Conservation (phyloP, 2,888 invertebrate species). For the Cerastis rubricosa region DNA sequence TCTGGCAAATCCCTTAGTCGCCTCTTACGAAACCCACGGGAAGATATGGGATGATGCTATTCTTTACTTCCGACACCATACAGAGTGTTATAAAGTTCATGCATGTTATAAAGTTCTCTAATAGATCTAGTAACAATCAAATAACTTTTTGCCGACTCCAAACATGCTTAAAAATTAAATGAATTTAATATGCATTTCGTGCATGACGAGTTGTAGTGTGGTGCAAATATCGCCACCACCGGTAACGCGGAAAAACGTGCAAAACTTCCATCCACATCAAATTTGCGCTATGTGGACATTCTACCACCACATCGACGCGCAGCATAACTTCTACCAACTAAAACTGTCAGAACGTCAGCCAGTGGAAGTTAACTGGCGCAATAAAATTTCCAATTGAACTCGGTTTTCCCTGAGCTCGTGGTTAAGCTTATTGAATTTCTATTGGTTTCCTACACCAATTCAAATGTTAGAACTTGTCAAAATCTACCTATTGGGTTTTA, state of each 20-base stretch:
- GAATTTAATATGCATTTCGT: not conserved
- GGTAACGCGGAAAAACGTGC: too few relatives aligned
- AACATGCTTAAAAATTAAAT: not conserved
- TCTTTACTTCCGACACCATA: too few relatives aligned
- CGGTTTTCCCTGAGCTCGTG: not conserved
- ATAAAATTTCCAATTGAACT: constrained; percentile 3
- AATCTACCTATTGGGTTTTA: constrained; percentile 16
- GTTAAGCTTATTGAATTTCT: constrained; percentile 13
- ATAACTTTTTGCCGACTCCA: not conserved
- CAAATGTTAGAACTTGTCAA: not conserved
- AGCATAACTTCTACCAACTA: not conserved
- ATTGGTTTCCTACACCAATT: constrained; percentile 3
- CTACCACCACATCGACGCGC: not conserved
- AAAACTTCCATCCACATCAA: not conserved
- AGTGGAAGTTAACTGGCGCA: constrained; percentile 5
- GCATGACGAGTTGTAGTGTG: not conserved
- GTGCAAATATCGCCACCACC: not conserved
- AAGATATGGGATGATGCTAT: too few relatives aligned
- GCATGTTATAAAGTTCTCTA: not conserved
- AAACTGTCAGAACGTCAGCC: constrained; percentile 8
- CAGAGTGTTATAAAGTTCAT: too few relatives aligned
- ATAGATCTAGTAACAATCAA: not conserved
- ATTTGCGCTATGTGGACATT: not conserved
- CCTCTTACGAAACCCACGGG: too few relatives aligned
- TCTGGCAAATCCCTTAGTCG: too few relatives aligned